These are phyloP conservation scores for Tricholaema leucomelas DNA, from an alignment of 2,113 vertebrate genomes.

Conservation along the genomic window DNA sequence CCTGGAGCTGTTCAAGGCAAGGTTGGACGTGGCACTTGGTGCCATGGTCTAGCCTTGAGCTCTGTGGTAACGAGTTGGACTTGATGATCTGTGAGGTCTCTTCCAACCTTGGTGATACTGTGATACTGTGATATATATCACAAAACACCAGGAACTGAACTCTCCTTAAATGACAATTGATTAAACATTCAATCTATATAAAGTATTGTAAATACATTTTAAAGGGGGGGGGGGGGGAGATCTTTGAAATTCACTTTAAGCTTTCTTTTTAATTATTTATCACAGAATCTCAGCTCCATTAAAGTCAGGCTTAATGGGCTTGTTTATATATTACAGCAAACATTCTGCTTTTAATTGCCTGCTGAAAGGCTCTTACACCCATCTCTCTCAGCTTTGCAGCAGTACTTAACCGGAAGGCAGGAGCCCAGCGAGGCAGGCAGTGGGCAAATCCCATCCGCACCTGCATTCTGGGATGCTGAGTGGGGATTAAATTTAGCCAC, in stretches of 20 bases:
- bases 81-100: no score
- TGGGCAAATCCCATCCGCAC: background rate
- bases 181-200: constrained; percentile 55
- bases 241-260: constrained; percentile 54
- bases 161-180: constrained; percentile 49
- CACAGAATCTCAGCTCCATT: constrained; percentile 58
- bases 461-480: background rate
- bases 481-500: background rate
- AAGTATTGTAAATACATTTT: constrained; percentile 60
- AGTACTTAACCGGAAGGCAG: background rate
- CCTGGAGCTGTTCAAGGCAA: no score
- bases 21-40: no score
- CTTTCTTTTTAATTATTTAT: constrained; percentile 72
- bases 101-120: no score
- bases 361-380: constrained; percentile 25
- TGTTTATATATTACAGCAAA: constrained; percentile 67
- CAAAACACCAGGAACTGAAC: constrained; percentile 26
- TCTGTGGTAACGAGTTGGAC: no score
- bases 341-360: constrained; percentile 64
- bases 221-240: no score
- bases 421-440: accelerated
- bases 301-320: constrained; percentile 65
- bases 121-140: constrained; percentile 41
- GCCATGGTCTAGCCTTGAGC: no score
- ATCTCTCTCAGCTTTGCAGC: background rate